Conservation (phyloP, 2,888 invertebrate species). For the Aricia artaxerxes region DNA sequence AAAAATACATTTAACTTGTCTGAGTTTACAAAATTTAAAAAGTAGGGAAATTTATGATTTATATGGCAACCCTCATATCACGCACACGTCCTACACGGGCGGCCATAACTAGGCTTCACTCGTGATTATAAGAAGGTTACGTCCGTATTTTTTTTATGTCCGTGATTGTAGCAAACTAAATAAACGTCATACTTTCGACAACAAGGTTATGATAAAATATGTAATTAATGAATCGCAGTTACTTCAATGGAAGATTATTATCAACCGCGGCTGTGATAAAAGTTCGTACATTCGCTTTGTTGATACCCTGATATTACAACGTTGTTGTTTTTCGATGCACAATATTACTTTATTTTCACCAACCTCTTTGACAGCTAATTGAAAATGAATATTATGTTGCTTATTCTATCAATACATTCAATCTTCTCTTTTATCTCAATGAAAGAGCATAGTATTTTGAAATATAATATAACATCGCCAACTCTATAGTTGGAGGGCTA, state of each 20-base stretch:
- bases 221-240: slow-evolving; percentile 4
- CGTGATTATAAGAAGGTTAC: too few species aligned
- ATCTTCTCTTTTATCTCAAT: neutral
- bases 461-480: too few species aligned
- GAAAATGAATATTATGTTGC: neutral
- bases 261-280: neutral
- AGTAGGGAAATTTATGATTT: too few species aligned
- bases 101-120: too few species aligned
- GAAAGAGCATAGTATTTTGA: neutral
- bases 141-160: too few species aligned
- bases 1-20: too few species aligned
- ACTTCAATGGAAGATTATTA: slow-evolving; percentile 3
- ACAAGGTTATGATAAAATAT: neutral
- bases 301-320: neutral
- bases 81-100: too few species aligned
- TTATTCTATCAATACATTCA: neutral
- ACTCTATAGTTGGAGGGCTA: too few species aligned
- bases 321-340: neutral
- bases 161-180: neutral
- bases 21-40: too few species aligned
- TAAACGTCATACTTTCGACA: neutral
- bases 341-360: too few species aligned
- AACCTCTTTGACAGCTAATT: too few species aligned
- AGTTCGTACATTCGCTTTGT: neutral
- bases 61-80: too few species aligned